A percentile compares a stretch with the other conserved stretches of the same genome.
These are phyloP conservation scores for Halictus rubicundus DNA, from an alignment of 1,140 invertebrate genomes.

Conservation along the genomic window DNA sequence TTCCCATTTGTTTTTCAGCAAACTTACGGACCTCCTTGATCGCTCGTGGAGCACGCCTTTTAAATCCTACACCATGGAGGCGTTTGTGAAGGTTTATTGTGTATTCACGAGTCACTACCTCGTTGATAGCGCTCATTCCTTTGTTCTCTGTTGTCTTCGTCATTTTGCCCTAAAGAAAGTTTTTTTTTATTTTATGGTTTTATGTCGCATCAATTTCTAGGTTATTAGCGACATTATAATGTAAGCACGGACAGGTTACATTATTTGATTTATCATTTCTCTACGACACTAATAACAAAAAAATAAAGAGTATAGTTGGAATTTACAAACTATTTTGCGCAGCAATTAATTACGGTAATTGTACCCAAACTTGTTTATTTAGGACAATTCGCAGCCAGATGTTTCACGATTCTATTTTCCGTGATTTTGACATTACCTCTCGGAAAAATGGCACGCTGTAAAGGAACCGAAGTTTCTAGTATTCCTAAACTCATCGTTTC, in stretches of 20 bases:
- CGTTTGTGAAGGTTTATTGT: constrained; percentile 99
- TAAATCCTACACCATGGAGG: constrained; percentile 98
- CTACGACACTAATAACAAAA: too few species aligned
- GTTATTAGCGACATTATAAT: too few species aligned
- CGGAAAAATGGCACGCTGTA: constrained; percentile 43
- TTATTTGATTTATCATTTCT: too few species aligned
- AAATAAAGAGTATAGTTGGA: too few species aligned
- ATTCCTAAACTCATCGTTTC: constrained; percentile 35
- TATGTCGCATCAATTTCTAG: too few species aligned
- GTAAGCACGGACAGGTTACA: too few species aligned
- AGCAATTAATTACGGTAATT: constrained; percentile 24
- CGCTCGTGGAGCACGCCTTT: constrained; percentile 96
- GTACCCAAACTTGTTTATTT: neutral
- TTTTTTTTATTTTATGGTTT: too few species aligned
- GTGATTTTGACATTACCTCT: constrained; percentile 59
- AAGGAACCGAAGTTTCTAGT: constrained; percentile 55
- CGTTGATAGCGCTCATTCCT: constrained; percentile 96
- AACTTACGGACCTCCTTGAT: constrained; percentile 99
- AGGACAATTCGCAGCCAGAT: constrained; percentile 46
- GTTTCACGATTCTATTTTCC: constrained; percentile 62
- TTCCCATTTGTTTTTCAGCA: constrained; percentile 99
- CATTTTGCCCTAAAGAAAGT: constrained; percentile 82
- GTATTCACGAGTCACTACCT: constrained; percentile 99
- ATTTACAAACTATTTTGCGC: too few species aligned
- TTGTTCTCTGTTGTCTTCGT: constrained; percentile 92